Base-by-base conservation (phyloP, 1,140 invertebrate species). In the Alviniconcha marisindica region DNA sequence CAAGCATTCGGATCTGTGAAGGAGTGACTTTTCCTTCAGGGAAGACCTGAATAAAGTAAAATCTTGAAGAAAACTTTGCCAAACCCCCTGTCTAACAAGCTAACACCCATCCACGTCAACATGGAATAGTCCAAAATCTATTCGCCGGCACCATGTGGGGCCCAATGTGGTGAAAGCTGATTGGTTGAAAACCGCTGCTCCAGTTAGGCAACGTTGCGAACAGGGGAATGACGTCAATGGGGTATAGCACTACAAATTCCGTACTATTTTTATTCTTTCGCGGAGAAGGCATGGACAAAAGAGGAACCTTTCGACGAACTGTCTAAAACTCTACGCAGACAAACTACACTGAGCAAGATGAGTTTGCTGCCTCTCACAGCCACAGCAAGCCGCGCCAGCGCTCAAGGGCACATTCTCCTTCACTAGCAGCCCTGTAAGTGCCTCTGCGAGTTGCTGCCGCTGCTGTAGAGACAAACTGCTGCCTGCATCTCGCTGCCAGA, bases 91-190 rank as follows among this genome's bases (percentile, higher is more conserved):
- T 10, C n/a, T 24, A 44, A 38, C 54, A 40, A 74, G 77, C 54
- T 51, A 48, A 77, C 69, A 38, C 48, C 56, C 63, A 31, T 40
- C 69, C 69, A 48, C 28, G 33, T 66, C 63, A 69, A 71, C 66
- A 84, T 90, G 87, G 89, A 83, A 86, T 78, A 82, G 54, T 81
- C 87, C 87, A 80, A 31, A 60, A 82, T 81, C 83, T 79, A 77
- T 87, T 77, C 86, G 83, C 77, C 84, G 74, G 84, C 44, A 84
- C 73, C 71, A 82, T 36, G 81, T 71, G 86, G 79, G 86, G 77
- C 83, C 85, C 84, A 84, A 89, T 89, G 87, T 88, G 88, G 85
- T 83, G 82, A 60, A 44, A 82, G 80, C 63, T 84, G 88, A 90
- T 90, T 90, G 89, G 89, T 42, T 85, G 85, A 85, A 83, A 83